These are phyloP conservation scores for Spinus pinus DNA, from an alignment of 2,797 vertebrate species.

Conservation along the genomic window DNA sequence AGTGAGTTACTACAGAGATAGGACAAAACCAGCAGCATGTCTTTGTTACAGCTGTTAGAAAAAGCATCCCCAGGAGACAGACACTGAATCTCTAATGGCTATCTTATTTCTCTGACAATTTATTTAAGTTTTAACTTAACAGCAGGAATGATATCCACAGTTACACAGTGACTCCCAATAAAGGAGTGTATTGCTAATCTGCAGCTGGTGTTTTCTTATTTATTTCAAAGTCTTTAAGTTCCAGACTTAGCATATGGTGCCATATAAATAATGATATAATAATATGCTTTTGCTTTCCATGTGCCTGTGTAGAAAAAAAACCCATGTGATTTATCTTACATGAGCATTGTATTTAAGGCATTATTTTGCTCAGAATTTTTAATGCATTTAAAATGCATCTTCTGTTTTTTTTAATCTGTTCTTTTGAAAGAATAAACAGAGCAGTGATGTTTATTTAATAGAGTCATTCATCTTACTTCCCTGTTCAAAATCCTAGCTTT, in stretches of 20 bases:
- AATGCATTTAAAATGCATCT: constrained; percentile 56
- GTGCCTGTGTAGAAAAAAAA: constrained; percentile 13
- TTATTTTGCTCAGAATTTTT: constrained; percentile 53
- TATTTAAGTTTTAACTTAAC: constrained; percentile 69
- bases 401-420: constrained; percentile 40
- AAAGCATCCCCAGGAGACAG: constrained; percentile 56
- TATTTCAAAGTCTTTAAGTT: constrained; percentile 64
- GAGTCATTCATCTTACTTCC: constrained; percentile 54
- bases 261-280: constrained; percentile 70
- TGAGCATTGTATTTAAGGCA: constrained; percentile 46
- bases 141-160: constrained; percentile 57
- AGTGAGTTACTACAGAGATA: constrained; percentile 52
- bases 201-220: constrained; percentile 67
- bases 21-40: constrained; percentile 56
- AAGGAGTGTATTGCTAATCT: constrained; percentile 50
- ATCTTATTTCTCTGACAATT: constrained; percentile 67
- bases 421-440: constrained; percentile 62
- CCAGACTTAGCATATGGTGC: constrained; percentile 65
- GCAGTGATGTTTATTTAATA: constrained; percentile 60
- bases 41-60: constrained; percentile 65
- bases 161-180: constrained; percentile 54
- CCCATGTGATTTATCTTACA: constrained; percentile 43
- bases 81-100: constrained; percentile 64
- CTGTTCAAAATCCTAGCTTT: constrained; percentile 46
- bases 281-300: constrained; percentile 45